These are phyloP conservation scores for Gerris buenoi DNA, from an alignment of 1,140 invertebrate genomes.

Conservation along the genomic window DNA sequence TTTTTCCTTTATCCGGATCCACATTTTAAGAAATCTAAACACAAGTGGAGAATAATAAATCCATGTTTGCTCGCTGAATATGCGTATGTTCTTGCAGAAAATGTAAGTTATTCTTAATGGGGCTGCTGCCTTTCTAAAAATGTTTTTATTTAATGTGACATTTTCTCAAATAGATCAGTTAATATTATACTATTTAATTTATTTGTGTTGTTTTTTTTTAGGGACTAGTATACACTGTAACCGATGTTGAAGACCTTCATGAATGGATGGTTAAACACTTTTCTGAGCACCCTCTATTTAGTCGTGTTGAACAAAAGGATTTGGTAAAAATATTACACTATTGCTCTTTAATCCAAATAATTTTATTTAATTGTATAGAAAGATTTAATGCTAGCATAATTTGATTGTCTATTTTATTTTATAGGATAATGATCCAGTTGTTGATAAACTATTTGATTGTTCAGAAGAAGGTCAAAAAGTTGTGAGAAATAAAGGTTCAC, in stretches of 20 bases:
- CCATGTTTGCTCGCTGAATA: slow-evolving; percentile 85
- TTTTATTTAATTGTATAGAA: too few relatives aligned
- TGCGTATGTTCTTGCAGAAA: slow-evolving; percentile 77
- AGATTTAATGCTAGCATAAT: too few relatives aligned
- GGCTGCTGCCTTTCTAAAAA: too few relatives aligned
- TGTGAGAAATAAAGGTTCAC: slow-evolving; percentile 81
- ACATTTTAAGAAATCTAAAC: slow-evolving; percentile 97
- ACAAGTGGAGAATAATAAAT: slow-evolving; percentile 98
- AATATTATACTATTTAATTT: too few relatives aligned
- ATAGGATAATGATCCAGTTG: slow-evolving; percentile 65
- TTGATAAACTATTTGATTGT: slow-evolving; percentile 75
- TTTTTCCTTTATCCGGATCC: slow-evolving; percentile 99
- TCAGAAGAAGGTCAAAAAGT: slow-evolving; percentile 99
- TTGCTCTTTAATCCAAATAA: too few relatives aligned
- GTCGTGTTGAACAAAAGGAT: slow-evolving; percentile 36
- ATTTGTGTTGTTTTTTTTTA: slow-evolving; percentile 29
- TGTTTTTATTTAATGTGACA: too few relatives aligned
- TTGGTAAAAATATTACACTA: too few relatives aligned
- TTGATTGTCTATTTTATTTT: too few relatives aligned
- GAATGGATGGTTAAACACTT: slow-evolving; percentile 95
- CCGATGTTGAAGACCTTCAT: slow-evolving; percentile 93
- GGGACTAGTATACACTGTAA: slow-evolving; percentile 90
- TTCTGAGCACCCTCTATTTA: slow-evolving; percentile 78
- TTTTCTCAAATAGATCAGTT: too few relatives aligned
- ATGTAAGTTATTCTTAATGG: slow-evolving; percentile 49